phyloP scores from a whole-genome alignment of 2,113 vertebrate genomes.

The Narcine bancroftii region DNA sequence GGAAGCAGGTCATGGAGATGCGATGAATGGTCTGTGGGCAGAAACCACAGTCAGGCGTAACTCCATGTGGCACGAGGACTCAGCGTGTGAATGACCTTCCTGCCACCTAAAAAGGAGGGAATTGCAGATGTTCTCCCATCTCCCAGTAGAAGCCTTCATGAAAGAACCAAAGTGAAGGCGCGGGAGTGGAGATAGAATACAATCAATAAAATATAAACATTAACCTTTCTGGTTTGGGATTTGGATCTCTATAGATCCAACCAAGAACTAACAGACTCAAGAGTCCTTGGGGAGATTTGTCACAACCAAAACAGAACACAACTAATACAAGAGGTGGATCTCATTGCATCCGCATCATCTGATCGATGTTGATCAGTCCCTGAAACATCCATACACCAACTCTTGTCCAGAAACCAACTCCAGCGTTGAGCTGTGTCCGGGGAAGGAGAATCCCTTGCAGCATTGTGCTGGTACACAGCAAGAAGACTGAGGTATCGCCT shows the following conservation, averaged over 20 bases:
- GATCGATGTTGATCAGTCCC: neutral
- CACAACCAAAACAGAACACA: neutral
- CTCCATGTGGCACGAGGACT: no score
- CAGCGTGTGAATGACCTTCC: no score
- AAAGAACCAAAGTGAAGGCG: neutral
- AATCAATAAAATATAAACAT: neutral
- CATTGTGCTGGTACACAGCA: neutral
- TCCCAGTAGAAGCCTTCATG: neutral
- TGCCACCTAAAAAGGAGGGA: neutral
- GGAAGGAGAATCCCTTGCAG: no score
- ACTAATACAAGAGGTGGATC: neutral
- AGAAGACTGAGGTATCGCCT: neutral
- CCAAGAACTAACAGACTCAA: neutral
- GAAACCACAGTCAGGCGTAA: neutral
- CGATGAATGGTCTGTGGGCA: neutral
- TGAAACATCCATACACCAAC: neutral
- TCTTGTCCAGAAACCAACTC: neutral
- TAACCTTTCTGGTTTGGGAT: no score
- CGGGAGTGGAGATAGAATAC: neutral
- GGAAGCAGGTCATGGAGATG: neutral
- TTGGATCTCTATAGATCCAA: neutral
- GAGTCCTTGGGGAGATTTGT: neutral
- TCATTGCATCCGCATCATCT: neutral
- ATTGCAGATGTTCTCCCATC: neutral
- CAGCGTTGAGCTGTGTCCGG: neutral